Conservation (phyloP, 1,140 invertebrate genomes). For the Cydia splendana region DNA sequence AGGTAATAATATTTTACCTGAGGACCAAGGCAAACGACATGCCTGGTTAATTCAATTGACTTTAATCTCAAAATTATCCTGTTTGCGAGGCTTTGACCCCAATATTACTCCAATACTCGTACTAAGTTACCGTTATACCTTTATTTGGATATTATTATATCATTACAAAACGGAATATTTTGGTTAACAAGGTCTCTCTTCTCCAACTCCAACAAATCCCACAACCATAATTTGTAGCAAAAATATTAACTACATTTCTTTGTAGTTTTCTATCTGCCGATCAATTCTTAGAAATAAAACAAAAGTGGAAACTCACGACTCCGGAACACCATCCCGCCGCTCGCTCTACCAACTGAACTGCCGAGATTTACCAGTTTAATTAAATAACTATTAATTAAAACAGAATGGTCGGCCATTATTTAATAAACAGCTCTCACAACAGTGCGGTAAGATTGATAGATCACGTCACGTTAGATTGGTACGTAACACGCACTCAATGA, state of each 20-base stretch:
- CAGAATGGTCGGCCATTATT: not conserved
- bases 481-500: not conserved
- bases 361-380: not conserved
- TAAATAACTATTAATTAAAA: not conserved
- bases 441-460: not conserved
- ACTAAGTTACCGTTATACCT: not conserved
- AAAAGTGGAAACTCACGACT: too few relatives aligned
- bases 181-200: too few relatives aligned
- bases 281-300: too few relatives aligned
- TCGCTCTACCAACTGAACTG: too few relatives aligned
- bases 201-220: too few relatives aligned
- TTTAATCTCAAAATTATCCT: slow-evolving; percentile 11
- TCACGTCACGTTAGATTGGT: not conserved
- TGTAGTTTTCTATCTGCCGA: too few relatives aligned
- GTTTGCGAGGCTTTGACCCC: not conserved
- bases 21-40: slow-evolving; percentile 4
- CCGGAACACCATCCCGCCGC: too few relatives aligned
- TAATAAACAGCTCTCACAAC: not conserved
- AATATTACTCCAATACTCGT: not conserved
- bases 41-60: not conserved
- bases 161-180: too few relatives aligned
- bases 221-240: too few relatives aligned
- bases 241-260: too few relatives aligned
- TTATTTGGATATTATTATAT: not conserved
- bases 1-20: not conserved